Base-by-base conservation (phyloP, 2,888 invertebrate genomes). In the Gastrophysa polygoni region DNA sequence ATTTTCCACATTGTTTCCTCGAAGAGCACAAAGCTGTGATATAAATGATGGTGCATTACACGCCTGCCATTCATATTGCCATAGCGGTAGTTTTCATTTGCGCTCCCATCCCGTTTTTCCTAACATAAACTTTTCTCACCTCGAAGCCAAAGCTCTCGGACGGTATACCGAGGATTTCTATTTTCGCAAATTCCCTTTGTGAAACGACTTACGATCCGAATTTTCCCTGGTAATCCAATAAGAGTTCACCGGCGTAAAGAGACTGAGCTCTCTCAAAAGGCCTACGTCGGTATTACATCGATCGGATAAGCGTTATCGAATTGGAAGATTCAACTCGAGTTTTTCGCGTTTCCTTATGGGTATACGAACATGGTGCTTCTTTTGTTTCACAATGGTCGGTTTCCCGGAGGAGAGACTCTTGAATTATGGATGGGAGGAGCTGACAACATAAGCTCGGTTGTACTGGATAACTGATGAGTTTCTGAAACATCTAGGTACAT, bases 141-240 rank as follows among this genome's bases (percentile, higher is more conserved):
- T 38, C 38, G 14, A 14, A 38, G 38, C 61, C 47, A 50, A 64
- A 61, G 60, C 64, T 52, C 17, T 55, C 57, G 61, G 64, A 66
- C 66, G 68, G 66, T 70, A 71, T 71, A 72, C 70, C 66, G 71
- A 64, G 67, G 38, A 73, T 72, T 72, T 73, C 71, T 73, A 73
- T 74, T 73, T 72, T 71, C 66, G 67, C 71, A 75, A 72, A 73
- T 70, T 70, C 71, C 63, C 69, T 71, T 71, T 69, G 70, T 71
- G 69, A 71, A 54, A 71, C 71, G 72, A 72, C 75, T 74, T 71
- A 72, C 73, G 66, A 68, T 64, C 67, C 73, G 69, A 73, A 75
- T 74, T 74, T 73, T 73, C 70, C 46, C 71, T 44, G 57, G 72
- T 76, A 76, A 76, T 76, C 75, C 74, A 74, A 74, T 76, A 75